These are phyloP conservation scores for Plemyria rubiginata DNA, from an alignment of 2,888 invertebrate species.

Conservation along the genomic window DNA sequence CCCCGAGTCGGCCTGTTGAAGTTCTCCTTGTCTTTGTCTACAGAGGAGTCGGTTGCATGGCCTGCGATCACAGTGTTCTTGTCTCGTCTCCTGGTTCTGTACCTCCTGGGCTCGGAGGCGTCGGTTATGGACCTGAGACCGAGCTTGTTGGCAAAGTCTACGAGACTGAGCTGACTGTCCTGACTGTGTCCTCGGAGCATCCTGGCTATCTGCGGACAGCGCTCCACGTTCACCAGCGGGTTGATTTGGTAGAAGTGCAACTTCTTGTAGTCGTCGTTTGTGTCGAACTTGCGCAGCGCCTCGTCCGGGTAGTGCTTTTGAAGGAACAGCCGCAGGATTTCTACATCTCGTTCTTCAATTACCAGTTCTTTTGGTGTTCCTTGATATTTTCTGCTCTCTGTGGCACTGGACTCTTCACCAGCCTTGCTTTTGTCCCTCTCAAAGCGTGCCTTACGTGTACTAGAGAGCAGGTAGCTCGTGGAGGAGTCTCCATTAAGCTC, in stretches of 20 bases:
- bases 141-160: conserved; percentile 52
- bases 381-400: background rate
- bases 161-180: conserved; percentile 27
- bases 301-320: conserved; percentile 10
- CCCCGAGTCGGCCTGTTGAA: background rate
- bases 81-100: conserved; percentile 13
- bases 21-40: conserved; percentile 2
- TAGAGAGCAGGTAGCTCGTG: no score
- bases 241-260: conserved; percentile 56
- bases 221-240: conserved; percentile 57
- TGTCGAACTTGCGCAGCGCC: conserved; percentile 25
- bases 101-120: conserved; percentile 1
- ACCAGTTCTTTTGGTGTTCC: conserved; percentile 19
- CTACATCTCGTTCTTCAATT: conserved; percentile 29
- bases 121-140: conserved; percentile 49
- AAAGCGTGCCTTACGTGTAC: no score
- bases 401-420: no score
- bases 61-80: background rate
- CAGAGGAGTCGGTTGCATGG: background rate
- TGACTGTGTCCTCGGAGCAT: conserved; percentile 33
- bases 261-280: conserved; percentile 24
- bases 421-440: no score
- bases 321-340: conserved; percentile 24
- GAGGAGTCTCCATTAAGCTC: no score
- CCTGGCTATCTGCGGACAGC: conserved; percentile 45